Conservation (phyloP, 2,888 invertebrate species). For the Proisotoma minuta region DNA sequence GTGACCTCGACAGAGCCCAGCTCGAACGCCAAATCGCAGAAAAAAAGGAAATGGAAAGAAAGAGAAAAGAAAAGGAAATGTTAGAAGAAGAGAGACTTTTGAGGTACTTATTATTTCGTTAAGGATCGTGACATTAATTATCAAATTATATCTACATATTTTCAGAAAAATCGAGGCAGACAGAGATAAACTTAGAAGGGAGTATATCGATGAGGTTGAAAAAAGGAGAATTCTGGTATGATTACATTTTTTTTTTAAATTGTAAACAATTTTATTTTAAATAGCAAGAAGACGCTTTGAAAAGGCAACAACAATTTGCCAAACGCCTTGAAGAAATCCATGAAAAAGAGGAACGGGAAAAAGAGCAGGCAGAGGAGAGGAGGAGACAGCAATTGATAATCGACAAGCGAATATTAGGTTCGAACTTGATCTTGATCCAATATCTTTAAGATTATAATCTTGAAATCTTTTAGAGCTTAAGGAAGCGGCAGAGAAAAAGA, state of each 20-base stretch:
- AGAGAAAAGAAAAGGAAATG: slow-evolving; percentile 34
- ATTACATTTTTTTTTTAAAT: not conserved
- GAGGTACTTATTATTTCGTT: no score
- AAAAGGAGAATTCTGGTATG: slow-evolving; percentile 38
- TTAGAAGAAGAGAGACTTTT: slow-evolving; percentile 38
- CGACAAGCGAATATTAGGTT: slow-evolving; percentile 25
- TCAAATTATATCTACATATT: no score
- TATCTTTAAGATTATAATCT: no score
- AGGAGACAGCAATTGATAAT: slow-evolving; percentile 28
- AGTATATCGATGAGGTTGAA: slow-evolving; percentile 43
- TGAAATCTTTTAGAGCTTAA: no score
- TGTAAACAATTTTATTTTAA: not conserved
- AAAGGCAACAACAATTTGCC: slow-evolving; percentile 37
- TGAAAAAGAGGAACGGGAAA: slow-evolving; percentile 39
- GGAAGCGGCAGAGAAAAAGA: slow-evolving; percentile 25
- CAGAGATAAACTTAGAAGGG: slow-evolving; percentile 40
- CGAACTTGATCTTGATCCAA: no score
- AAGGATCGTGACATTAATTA: no score
- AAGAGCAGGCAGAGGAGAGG: slow-evolving; percentile 37
- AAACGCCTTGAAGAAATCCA: slow-evolving; percentile 42
- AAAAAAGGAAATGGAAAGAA: slow-evolving; percentile 38
- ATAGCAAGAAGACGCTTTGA: slow-evolving; percentile 41
- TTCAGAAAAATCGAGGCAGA: slow-evolving; percentile 44
- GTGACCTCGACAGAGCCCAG: slow-evolving; percentile 20
- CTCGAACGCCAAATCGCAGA: slow-evolving; percentile 43